phyloP scores from a whole-genome alignment of 2,113 vertebrate genomes.

The Hypanus sabinus region DNA sequence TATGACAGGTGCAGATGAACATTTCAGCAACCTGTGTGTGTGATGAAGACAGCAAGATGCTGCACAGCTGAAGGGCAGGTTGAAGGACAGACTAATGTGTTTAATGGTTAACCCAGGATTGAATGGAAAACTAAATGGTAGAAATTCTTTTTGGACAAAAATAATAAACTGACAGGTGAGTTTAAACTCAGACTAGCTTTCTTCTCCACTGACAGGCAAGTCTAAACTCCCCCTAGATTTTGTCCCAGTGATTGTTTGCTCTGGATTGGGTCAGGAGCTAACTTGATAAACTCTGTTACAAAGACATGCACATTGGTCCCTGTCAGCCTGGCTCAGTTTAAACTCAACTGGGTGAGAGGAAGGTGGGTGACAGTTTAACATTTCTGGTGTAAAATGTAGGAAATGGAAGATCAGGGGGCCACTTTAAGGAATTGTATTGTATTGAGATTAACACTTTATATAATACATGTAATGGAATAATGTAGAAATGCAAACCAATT shows the following conservation, averaged over 20 bases:
- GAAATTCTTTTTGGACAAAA: background rate
- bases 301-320: background rate
- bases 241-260: background rate
- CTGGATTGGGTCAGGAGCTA: background rate
- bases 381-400: background rate
- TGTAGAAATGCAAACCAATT: conserved; percentile 13
- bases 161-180: too few relatives aligned
- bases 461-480: background rate
- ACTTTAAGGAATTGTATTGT: background rate
- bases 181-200: background rate
- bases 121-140: background rate
- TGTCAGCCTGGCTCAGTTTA: background rate
- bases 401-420: background rate
- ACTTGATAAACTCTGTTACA: background rate
- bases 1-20: background rate
- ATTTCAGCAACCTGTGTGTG: background rate
- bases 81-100: background rate
- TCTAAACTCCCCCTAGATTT: background rate
- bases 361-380: background rate
- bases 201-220: background rate
- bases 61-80: background rate
- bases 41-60: background rate
- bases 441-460: conserved; percentile 1
- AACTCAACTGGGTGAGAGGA: background rate
- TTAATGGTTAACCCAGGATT: background rate